A percentile compares a stretch with the other conserved stretches of the same genome.
These are phyloP conservation scores for Clanis bilineata DNA, from an alignment of 2,888 invertebrate genomes.

Conservation along the genomic window DNA sequence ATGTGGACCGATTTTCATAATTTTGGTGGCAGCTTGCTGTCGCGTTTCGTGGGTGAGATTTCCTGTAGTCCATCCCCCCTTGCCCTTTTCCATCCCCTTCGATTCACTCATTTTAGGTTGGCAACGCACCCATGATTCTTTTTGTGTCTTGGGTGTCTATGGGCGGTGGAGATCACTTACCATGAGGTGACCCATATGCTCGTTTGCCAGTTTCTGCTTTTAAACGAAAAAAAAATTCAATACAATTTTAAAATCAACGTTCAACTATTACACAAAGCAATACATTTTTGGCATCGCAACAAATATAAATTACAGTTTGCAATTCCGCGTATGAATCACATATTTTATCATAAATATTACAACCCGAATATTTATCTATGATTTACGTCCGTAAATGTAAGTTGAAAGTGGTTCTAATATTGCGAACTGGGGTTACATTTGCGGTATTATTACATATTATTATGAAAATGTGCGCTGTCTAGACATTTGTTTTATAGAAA, in stretches of 20 bases:
- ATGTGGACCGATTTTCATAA: too few relatives aligned
- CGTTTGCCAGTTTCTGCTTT: too few relatives aligned
- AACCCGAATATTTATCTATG: constrained; percentile 5
- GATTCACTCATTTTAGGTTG: too few relatives aligned
- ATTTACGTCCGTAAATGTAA: constrained; percentile 3
- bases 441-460: not conserved
- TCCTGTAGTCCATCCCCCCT: too few relatives aligned
- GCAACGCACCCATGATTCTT: too few relatives aligned
- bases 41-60: too few relatives aligned
- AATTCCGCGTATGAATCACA: constrained; percentile 10
- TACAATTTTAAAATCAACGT: not conserved
- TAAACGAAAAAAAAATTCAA: too few relatives aligned
- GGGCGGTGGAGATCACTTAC: too few relatives aligned
- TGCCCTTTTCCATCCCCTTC: too few relatives aligned
- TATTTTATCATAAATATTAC: constrained; percentile 14
- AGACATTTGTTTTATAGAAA: not conserved
- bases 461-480: constrained; percentile 1
- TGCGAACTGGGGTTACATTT: not conserved
- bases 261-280: not conserved
- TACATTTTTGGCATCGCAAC: not conserved
- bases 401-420: not conserved
- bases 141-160: too few relatives aligned
- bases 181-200: too few relatives aligned
- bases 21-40: too few relatives aligned
- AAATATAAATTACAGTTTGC: constrained; percentile 14